These are phyloP conservation scores for Pagetopsis macropterus DNA, from an alignment of 2,797 vertebrate species.

Conservation along the genomic window DNA sequence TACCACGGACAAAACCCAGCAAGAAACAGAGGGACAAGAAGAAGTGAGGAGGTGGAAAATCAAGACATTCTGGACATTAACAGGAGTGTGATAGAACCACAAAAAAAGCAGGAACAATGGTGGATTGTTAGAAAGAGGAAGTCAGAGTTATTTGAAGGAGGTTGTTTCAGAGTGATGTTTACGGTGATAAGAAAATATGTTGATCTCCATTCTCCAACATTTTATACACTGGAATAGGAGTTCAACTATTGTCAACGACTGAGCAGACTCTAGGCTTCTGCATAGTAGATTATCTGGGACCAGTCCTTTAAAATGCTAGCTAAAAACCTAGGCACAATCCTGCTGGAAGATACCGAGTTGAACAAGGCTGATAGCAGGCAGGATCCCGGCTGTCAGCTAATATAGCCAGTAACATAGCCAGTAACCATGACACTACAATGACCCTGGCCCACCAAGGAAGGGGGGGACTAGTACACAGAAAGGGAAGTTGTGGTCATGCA, in stretches of 20 bases:
- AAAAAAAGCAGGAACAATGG: constrained; percentile 1
- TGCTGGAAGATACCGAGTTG: neutral
- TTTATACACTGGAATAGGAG: constrained; percentile 31
- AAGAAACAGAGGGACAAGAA: constrained; percentile 89
- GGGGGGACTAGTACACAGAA: neutral
- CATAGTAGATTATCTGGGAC: constrained; percentile 11
- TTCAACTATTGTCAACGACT: constrained; percentile 1
- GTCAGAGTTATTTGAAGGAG: neutral
- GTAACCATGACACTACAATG: neutral
- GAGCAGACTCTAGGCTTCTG: neutral
- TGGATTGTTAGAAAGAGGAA: neutral
- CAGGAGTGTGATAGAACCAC: neutral
- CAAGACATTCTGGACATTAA: neutral
- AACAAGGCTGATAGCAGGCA: constrained; percentile 10
- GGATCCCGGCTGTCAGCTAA: constrained; percentile 21
- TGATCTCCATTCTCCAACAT: constrained; percentile 16
- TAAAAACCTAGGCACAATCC: neutral
- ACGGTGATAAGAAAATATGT: neutral
- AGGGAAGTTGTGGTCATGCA: neutral
- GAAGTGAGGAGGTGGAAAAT: constrained; percentile 82
- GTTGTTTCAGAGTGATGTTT: neutral
- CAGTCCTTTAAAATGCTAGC: constrained; percentile 4
- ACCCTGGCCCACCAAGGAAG: neutral
- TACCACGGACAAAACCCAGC: constrained; percentile 74
- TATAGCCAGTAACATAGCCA: too few relatives aligned